phyloP scores from a whole-genome alignment of 1,140 invertebrate species.

The Drosophila subpulchrella region DNA sequence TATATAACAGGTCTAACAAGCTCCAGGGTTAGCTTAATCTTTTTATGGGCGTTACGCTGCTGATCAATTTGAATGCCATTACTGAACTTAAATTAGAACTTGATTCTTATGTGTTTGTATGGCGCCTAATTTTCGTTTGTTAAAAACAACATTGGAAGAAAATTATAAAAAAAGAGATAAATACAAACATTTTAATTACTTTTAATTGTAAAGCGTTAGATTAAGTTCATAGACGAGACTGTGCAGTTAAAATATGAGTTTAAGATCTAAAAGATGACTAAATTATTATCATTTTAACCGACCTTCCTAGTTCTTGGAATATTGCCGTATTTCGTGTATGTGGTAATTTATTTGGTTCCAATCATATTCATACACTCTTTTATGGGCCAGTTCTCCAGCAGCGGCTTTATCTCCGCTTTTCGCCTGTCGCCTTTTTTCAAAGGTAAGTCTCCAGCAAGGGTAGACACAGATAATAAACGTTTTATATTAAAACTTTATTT shows the following conservation, averaged over 20 bases:
- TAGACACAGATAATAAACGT: not conserved
- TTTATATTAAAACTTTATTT: not conserved
- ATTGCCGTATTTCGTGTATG: slow-evolving; percentile 62
- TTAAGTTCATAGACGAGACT: no score
- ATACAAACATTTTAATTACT: no score
- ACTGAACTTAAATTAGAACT: no score
- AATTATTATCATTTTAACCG: no score
- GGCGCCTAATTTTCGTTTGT: no score
- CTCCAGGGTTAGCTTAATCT: slow-evolving; percentile 23
- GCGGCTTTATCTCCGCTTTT: slow-evolving; percentile 77
- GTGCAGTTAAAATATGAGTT: no score
- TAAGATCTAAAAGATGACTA: no score
- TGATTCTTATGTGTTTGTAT: no score
- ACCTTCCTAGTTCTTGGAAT: slow-evolving; percentile 51
- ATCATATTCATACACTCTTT: slow-evolving; percentile 78
- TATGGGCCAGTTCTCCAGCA: slow-evolving; percentile 80
- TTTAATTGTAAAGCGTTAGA: no score
- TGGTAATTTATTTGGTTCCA: slow-evolving; percentile 68
- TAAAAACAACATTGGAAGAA: no score
- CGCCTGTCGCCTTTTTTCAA: slow-evolving; percentile 76
- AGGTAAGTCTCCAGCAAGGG: slow-evolving; percentile 39
- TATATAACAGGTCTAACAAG: slow-evolving; percentile 3
- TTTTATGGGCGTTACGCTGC: slow-evolving; percentile 28
- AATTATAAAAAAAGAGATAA: no score
- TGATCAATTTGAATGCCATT: not conserved